Conservation (phyloP, 2,113 vertebrate species). For the Upupa epops region DNA sequence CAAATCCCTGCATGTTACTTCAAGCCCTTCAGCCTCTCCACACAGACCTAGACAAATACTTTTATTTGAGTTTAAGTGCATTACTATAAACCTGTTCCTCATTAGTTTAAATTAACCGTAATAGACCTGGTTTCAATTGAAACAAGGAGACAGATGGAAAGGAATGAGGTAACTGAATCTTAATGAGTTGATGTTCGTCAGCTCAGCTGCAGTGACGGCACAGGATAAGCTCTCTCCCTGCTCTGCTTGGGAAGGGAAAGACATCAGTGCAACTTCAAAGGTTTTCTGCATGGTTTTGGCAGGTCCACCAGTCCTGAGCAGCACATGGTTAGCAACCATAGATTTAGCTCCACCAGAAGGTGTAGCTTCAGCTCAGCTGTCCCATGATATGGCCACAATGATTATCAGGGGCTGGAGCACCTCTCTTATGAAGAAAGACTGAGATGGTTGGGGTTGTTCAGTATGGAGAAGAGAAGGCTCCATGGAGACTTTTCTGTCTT, state of each 20-base stretch:
- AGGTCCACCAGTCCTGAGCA: not conserved
- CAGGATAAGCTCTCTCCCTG: accelerated
- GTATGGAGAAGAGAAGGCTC: not conserved
- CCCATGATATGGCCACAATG: not conserved
- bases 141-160: not conserved
- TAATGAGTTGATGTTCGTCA: not conserved
- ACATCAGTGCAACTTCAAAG: not conserved
- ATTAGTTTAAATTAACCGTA: not conserved
- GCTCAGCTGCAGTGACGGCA: not conserved
- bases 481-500: not conserved
- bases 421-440: no score
- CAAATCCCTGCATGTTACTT: not conserved
- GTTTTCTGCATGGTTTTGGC: not conserved
- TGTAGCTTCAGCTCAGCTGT: not conserved
- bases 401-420: not conserved
- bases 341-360: not conserved
- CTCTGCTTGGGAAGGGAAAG: not conserved
- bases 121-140: not conserved
- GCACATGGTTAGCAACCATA: accelerated
- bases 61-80: not conserved
- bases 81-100: not conserved
- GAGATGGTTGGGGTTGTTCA: not conserved
- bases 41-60: not conserved
- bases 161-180: not conserved
- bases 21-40: not conserved